Evolutionary conservation across 2,888 invertebrate species (phyloP), one percentile per base, ranked within the genome.

Genomic region (Acleris sparsana): DNA sequence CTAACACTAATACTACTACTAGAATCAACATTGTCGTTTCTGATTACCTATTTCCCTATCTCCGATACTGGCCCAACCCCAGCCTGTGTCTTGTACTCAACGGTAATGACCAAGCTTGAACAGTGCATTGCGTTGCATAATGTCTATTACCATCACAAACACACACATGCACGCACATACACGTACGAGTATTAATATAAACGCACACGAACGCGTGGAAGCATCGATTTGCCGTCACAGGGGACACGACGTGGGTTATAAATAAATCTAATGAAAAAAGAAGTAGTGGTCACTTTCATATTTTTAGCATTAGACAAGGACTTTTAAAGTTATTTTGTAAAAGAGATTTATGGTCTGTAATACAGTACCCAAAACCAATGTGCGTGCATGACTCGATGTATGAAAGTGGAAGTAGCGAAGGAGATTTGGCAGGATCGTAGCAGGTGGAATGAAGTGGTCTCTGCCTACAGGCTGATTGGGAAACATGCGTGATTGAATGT

Each of bases 201-300:
- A 17, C 48, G 6, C 18, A 18, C 48, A 2, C 18, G 2, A 9
- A 17, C 3, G 13, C 11, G 51, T 11, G 51, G 6, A 22, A 0
- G 33, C 33, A 53, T 53, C 53, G 53, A 53, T 53, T 53, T 33
- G 33, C 48, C 20, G 20, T 49, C 17, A 49, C 11, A 49, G 44
- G 6, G n/a, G n/a, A 44, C 4, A 44, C 5, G 44, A 44, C 44
- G 9, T 9, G 33, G 3, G 13, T 44, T 44, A n/a, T 16, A 44
- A 44, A 44, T 44, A 16, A n/a, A n/a, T 44, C n/a, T 44, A 44
- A 44, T 44, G 44, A 44, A 44, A n/a, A n/a, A n/a, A n/a, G 1
- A 44, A 44, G 16, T n/a, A 33, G 7, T 3, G 33, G 0, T 33
- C 33, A 3, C 33, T 9, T 33, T 33, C 3, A 33, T 33, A 7